Conservation (phyloP, 2,113 vertebrate species). For the Pionites leucogaster region DNA sequence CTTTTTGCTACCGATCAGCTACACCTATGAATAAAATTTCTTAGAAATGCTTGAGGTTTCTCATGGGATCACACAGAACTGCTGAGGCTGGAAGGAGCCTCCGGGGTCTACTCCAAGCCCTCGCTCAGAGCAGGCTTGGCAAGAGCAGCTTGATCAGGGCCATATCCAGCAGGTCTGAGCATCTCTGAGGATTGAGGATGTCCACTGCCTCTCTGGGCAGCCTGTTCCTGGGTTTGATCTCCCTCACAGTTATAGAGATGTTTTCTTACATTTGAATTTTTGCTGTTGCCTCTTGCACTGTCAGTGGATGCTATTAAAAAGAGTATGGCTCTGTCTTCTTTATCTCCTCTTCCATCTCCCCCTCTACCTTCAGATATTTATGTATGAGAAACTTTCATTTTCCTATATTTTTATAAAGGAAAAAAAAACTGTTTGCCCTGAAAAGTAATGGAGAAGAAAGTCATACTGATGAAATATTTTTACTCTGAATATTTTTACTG, state of each 20-base stretch:
- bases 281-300: neutral
- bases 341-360: neutral
- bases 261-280: neutral
- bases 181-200: neutral
- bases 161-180: neutral
- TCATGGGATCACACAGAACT: neutral
- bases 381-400: neutral
- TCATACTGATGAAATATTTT: neutral
- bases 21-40: neutral
- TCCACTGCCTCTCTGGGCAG: neutral
- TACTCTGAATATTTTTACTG: neutral
- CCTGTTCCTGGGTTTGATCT: neutral
- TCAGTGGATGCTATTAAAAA: neutral
- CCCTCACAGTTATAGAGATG: neutral
- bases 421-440: neutral
- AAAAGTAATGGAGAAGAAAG: neutral
- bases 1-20: neutral
- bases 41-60: neutral
- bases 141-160: neutral
- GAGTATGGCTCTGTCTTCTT: neutral
- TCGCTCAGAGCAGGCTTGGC: neutral
- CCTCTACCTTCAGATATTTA: neutral
- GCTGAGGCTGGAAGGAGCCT: neutral
- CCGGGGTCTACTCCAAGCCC: accelerated
- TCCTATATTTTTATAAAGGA: neutral